Evolutionary conservation across 2,888 invertebrate genomes (phyloP).

Genomic region (Tinea pellionella): DNA sequence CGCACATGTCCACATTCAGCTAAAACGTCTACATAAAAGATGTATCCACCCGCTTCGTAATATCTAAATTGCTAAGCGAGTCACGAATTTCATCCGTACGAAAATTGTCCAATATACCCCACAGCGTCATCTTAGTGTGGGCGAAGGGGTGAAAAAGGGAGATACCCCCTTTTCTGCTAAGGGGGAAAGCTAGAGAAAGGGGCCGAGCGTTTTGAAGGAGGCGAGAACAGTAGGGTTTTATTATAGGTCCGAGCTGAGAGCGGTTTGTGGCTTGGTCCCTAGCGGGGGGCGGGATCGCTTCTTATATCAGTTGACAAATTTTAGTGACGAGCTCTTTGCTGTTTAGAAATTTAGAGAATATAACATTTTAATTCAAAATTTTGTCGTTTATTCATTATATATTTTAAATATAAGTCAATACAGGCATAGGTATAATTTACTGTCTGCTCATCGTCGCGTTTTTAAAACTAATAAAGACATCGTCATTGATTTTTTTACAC

Average conservation of each 20-base stretch:
- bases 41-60: constrained; percentile 17
- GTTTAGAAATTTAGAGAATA: background rate
- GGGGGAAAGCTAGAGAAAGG: constrained; percentile 22
- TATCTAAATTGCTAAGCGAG: constrained; percentile 49
- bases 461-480: too few relatives aligned
- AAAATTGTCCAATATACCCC: constrained; percentile 59
- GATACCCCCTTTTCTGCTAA: constrained; percentile 15
- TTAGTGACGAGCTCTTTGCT: constrained; percentile 33
- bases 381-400: background rate
- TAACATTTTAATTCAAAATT: background rate
- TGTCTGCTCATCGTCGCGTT: too few relatives aligned
- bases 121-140: constrained; percentile 55
- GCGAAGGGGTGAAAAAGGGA: constrained; percentile 23
- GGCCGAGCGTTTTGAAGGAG: constrained; percentile 15
- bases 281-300: constrained; percentile 36
- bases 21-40: constrained; percentile 14
- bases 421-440: too few relatives aligned
- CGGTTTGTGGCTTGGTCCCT: constrained; percentile 40
- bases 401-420: too few relatives aligned
- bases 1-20: constrained; percentile 13
- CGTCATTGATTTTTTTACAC: too few relatives aligned
- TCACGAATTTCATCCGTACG: constrained; percentile 42
- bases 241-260: constrained; percentile 39
- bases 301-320: constrained; percentile 41
- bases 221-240: constrained; percentile 35